These are phyloP conservation scores for Champsocephalus esox DNA, from an alignment of 2,797 vertebrate species.

Conservation along the genomic window DNA sequence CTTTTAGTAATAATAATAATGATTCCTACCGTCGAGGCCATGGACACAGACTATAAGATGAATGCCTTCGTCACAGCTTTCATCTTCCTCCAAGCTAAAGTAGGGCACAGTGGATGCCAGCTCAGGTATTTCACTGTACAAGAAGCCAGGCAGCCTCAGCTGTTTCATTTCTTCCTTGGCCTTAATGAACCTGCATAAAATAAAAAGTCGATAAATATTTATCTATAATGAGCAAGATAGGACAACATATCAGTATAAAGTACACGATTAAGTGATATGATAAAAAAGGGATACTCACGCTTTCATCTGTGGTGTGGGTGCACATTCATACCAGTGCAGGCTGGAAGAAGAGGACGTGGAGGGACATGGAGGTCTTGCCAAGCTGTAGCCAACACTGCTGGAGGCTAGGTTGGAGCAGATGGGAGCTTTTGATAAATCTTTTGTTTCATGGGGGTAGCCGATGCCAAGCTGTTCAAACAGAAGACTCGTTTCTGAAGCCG, in stretches of 20 bases:
- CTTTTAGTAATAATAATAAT: background rate
- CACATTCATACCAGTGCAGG: constrained; percentile 92
- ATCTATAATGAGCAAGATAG: constrained; percentile 12
- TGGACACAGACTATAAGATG: constrained; percentile 98
- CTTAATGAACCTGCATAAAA: constrained; percentile 89
- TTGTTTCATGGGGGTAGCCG: constrained; percentile 82
- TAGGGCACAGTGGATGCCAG: constrained; percentile 95
- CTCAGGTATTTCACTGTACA: constrained; percentile 94
- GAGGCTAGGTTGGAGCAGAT: constrained; percentile 85
- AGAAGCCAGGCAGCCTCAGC: constrained; percentile 93
- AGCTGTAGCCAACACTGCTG: constrained; percentile 77
- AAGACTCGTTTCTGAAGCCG: constrained; percentile 71
- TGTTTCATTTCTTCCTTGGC: constrained; percentile 96
- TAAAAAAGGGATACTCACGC: constrained; percentile 87
- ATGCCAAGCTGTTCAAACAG: constrained; percentile 81
- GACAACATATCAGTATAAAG: constrained; percentile 21
- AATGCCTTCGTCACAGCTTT: constrained; percentile 92
- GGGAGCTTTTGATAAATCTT: constrained; percentile 84
- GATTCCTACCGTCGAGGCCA: constrained; percentile 91
- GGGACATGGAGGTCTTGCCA: constrained; percentile 83
- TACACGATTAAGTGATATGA: constrained; percentile 14
- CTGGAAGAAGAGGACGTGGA: constrained; percentile 72
- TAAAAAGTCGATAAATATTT: constrained; percentile 25
- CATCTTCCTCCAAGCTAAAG: constrained; percentile 95
- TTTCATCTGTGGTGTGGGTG: constrained; percentile 91